These are phyloP conservation scores for Drosophila tristis DNA, from an alignment of 1,140 invertebrate species.

Conservation along the genomic window DNA sequence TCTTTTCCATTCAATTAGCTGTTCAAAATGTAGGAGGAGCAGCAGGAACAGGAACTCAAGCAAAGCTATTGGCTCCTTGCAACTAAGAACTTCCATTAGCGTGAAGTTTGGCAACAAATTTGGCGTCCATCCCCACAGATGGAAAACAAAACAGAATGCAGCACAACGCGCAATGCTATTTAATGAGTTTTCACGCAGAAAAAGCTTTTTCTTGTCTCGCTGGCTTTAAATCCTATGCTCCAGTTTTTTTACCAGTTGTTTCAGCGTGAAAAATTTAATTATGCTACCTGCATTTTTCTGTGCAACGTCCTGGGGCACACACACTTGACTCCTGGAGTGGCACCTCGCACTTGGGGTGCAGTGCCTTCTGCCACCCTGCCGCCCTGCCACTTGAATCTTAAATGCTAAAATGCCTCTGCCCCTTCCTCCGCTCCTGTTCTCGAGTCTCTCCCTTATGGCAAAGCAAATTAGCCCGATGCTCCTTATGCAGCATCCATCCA, in stretches of 20 bases:
- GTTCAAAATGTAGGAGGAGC: not conserved
- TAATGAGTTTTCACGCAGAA: conserved; percentile 46
- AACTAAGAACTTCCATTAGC: conserved; percentile 21
- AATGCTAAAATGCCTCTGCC: conserved; percentile 36
- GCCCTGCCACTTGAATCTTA: conserved; percentile 16
- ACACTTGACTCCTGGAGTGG: conserved; percentile 72
- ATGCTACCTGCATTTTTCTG: conserved; percentile 15
- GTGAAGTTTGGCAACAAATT: conserved; percentile 60
- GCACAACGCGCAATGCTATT: conserved; percentile 36
- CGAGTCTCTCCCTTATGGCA: too few relatives aligned
- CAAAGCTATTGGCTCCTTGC: not conserved
- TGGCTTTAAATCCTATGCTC: conserved; percentile 24
- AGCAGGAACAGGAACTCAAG: too few relatives aligned
- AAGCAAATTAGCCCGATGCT: too few relatives aligned
- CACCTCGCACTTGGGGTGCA: conserved; percentile 32
- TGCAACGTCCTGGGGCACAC: conserved; percentile 36
- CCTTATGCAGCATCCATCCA: too few relatives aligned
- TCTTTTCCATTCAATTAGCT: conserved; percentile 46
- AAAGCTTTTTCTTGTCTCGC: conserved; percentile 44
- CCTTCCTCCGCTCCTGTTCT: too few relatives aligned
- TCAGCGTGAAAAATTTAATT: conserved; percentile 48
- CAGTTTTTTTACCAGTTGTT: conserved; percentile 12
- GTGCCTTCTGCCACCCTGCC: not conserved
- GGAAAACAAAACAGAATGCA: conserved; percentile 7
- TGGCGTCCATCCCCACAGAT: not conserved